phyloP scores from a whole-genome alignment of 2,888 invertebrate genomes.

The Rotaria macrura region DNA sequence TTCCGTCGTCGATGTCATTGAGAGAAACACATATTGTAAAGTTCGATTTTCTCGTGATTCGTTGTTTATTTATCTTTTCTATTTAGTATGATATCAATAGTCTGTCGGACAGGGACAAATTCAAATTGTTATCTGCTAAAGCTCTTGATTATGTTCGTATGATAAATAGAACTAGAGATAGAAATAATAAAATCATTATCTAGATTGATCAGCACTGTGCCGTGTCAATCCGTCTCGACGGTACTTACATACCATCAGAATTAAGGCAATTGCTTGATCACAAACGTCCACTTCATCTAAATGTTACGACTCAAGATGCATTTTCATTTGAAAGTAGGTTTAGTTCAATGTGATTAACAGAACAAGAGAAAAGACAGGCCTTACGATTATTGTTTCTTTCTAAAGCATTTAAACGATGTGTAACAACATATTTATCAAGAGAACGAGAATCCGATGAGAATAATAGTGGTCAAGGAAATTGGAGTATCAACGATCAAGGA shows the following conservation, averaged over 20 bases:
- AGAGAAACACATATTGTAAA: not conserved
- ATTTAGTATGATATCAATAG: not conserved
- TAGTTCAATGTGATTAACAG: too few relatives aligned
- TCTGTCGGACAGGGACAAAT: conserved; percentile 8
- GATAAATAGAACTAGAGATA: not conserved
- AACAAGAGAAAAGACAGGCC: too few relatives aligned
- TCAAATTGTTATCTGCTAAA: not conserved
- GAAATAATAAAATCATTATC: not conserved
- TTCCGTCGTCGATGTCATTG: conserved; percentile 15
- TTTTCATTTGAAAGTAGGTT: not conserved
- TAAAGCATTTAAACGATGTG: not conserved
- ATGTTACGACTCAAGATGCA: not conserved
- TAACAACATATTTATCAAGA: not conserved
- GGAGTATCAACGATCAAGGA: not conserved
- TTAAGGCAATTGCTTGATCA: not conserved
- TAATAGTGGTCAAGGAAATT: not conserved
- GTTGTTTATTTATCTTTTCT: not conserved
- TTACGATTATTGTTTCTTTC: not conserved
- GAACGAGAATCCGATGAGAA: not conserved
- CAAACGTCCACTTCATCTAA: not conserved
- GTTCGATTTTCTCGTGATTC: not conserved
- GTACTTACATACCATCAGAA: not conserved
- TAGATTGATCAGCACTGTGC: conserved; percentile 6
- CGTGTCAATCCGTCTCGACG: not conserved
- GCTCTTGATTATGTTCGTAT: not conserved